Evolutionary conservation across 1,140 invertebrate genomes (phyloP).

Genomic region (Philopotamus ludificatus): DNA sequence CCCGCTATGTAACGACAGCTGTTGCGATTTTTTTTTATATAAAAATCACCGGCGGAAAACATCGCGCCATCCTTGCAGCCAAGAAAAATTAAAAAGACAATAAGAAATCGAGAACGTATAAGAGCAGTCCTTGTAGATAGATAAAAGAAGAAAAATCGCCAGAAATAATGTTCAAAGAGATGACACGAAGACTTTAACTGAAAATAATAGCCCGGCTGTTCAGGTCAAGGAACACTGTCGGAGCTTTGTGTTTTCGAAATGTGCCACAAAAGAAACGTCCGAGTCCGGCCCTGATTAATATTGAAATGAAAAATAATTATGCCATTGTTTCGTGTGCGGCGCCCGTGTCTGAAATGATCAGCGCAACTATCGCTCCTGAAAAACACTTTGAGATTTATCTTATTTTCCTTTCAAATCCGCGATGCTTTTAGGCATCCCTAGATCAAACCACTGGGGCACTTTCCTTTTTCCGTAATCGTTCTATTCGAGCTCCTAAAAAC

Average conservation of each 20-base stretch:
- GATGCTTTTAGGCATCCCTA: too few species aligned
- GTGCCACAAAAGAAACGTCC: too few species aligned
- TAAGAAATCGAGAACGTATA: slow-evolving; percentile 8
- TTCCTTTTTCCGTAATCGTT: too few species aligned
- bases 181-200: slow-evolving; percentile 17
- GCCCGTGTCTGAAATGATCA: too few species aligned
- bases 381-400: too few species aligned
- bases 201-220: slow-evolving; percentile 13
- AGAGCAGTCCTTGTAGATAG: neutral
- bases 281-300: too few species aligned
- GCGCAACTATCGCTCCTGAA: too few species aligned
- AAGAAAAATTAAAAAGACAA: slow-evolving; percentile 20
- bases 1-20: neutral
- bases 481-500: too few species aligned
- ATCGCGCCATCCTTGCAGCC: neutral
- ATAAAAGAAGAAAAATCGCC: slow-evolving; percentile 9
- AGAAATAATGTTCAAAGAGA: slow-evolving; percentile 20
- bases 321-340: too few species aligned
- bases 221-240: slow-evolving; percentile 7
- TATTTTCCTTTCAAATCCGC: too few species aligned
- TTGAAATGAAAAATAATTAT: too few species aligned
- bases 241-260: neutral
- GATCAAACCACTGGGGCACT: too few species aligned
- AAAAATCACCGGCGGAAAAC: slow-evolving; percentile 16
- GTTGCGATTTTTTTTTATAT: slow-evolving; percentile 15